Conservation (phyloP, 2,113 vertebrate species). For the Pollachius pollachius region DNA sequence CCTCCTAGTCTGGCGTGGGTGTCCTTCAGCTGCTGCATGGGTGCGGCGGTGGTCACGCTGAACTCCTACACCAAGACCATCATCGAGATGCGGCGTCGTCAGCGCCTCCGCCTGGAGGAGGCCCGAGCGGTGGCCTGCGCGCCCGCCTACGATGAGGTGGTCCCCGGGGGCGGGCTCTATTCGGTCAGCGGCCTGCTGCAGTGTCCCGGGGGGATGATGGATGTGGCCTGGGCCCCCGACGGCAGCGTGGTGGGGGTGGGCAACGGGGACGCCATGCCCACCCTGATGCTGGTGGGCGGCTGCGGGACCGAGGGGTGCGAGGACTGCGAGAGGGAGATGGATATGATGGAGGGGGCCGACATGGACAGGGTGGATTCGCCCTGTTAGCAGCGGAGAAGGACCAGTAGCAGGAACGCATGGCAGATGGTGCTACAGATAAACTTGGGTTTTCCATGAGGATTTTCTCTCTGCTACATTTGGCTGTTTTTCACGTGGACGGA, state of each 20-base stretch:
- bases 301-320: conserved; percentile 70
- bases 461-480: neutral
- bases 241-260: conserved; percentile 55
- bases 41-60: conserved; percentile 79
- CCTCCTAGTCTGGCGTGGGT: conserved; percentile 78
- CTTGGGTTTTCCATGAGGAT: neutral
- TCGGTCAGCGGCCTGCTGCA: conserved; percentile 73
- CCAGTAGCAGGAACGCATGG: neutral
- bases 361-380: conserved; percentile 64
- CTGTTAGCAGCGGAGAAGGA: conserved; percentile 45
- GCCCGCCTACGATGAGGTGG: conserved; percentile 73
- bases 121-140: conserved; percentile 51
- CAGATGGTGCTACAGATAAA: conserved; percentile 16
- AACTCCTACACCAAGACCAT: conserved; percentile 87
- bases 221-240: conserved; percentile 61
- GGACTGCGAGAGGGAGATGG: conserved; percentile 75
- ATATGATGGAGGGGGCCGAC: conserved; percentile 59
- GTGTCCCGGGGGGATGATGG: conserved; percentile 66
- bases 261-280: conserved; percentile 63
- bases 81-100: conserved; percentile 74
- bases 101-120: conserved; percentile 72
- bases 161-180: conserved; percentile 72
- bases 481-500: neutral
- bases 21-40: conserved; percentile 85
- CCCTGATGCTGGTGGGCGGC: conserved; percentile 70